Percentiles rank a stretch among this genome's conserved stretches.
Conservation (phyloP, 1,140 invertebrate genomes). For the Conus ventricosus region DNA sequence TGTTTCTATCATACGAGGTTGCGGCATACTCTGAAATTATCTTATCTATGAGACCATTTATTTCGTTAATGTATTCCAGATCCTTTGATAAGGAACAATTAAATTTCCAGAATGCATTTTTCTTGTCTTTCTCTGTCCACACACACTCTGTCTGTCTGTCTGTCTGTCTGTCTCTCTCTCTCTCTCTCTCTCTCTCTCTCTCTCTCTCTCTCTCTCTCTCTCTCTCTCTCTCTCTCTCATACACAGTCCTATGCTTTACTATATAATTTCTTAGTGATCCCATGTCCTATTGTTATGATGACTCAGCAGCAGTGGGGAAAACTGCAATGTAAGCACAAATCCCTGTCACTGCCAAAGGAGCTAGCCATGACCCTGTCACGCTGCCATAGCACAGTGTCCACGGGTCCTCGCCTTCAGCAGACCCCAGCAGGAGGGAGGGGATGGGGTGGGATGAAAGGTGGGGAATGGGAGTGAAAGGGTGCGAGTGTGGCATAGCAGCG, state of each 20-base stretch:
- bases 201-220: not conserved
- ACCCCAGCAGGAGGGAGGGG: no score
- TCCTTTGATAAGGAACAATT: not conserved
- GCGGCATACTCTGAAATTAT: not conserved
- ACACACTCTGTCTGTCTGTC: not conserved
- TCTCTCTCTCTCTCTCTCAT: no score
- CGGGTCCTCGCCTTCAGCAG: not conserved
- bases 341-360: not conserved
- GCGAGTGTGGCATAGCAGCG: no score
- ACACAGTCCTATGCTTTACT: no score
- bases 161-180: not conserved
- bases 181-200: not conserved
- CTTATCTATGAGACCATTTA: no score
- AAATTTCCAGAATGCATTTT: no score
- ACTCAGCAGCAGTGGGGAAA: no score
- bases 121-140: no score
- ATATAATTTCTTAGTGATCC: not conserved
- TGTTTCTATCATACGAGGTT: not conserved
- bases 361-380: not conserved
- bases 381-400: not conserved
- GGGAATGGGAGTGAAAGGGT: no score
- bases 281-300: not conserved
- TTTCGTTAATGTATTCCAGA: not conserved
- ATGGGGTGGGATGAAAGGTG: no score
- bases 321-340: no score